Evolutionary conservation across 2,797 vertebrate genomes (phyloP).

Genomic region (Distichodus sexfasciatus): DNA sequence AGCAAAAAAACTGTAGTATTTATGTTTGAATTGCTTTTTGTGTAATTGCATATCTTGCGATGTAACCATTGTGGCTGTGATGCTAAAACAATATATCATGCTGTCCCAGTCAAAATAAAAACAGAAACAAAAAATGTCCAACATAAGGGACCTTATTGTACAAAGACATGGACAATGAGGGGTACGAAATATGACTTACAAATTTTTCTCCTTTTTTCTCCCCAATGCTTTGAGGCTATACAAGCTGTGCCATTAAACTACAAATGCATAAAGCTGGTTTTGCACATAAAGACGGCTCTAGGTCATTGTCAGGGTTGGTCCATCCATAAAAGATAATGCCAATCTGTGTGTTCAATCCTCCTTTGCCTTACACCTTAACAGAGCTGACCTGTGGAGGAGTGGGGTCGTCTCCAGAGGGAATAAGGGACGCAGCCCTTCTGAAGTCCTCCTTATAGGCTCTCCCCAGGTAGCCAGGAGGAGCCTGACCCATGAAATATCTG

Average conservation of each 20-base stretch:
- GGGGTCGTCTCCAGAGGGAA: conserved; percentile 60
- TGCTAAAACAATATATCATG: no score
- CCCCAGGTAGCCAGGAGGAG: conserved; percentile 4
- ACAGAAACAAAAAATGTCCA: no score
- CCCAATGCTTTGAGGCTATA: not conserved
- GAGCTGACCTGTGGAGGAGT: conserved; percentile 47
- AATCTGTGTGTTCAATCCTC: conserved; percentile 40
- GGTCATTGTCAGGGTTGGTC: conserved; percentile 4
- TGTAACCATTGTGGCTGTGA: no score
- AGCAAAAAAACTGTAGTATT: no score
- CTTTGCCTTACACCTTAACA: conserved; percentile 55
- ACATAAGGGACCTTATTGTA: no score
- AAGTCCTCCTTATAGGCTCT: conserved; percentile 35
- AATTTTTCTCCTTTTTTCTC: not conserved
- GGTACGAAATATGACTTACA: no score
- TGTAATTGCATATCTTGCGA: no score
- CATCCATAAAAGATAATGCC: conserved; percentile 47
- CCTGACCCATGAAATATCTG: conserved; percentile 19
- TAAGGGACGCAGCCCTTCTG: conserved; percentile 45
- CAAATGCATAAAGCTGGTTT: not conserved
- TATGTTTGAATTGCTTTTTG: no score
- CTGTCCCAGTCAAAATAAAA: no score
- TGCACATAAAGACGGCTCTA: not conserved
- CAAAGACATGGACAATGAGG: no score
- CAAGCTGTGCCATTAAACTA: not conserved